These are phyloP conservation scores for Pseudomyrmex pallidus DNA, from an alignment of 1,140 invertebrate genomes.

Conservation along the genomic window DNA sequence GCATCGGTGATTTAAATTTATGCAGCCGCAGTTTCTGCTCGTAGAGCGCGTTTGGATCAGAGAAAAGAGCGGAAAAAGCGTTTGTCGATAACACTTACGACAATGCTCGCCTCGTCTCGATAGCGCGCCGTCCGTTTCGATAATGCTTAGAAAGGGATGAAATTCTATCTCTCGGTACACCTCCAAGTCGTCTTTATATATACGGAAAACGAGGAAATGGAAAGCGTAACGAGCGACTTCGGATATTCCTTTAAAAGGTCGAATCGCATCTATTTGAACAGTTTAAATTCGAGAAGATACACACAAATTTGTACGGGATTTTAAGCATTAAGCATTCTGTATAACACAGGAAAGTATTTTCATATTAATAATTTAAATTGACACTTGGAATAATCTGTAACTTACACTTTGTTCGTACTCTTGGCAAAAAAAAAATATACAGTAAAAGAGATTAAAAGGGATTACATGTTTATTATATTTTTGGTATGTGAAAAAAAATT, in stretches of 20 bases:
- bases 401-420: no score
- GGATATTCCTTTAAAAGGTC: slow-evolving; percentile 16
- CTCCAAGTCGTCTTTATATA: slow-evolving; percentile 6
- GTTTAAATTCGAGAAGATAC: slow-evolving; percentile 17
- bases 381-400: no score
- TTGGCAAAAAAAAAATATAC: no score
- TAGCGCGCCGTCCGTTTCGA: slow-evolving; percentile 49
- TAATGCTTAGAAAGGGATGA: slow-evolving; percentile 43
- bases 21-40: slow-evolving; percentile 43
- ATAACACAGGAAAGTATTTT: no score
- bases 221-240: slow-evolving; percentile 23
- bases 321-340: no score
- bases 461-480: background rate
- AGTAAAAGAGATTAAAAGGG: no score
- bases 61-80: slow-evolving; percentile 12
- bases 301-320: background rate
- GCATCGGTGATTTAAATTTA: slow-evolving; percentile 50
- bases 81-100: slow-evolving; percentile 56
- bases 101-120: slow-evolving; percentile 38
- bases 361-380: no score
- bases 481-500: background rate
- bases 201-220: slow-evolving; percentile 14
- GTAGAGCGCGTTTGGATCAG: background rate
- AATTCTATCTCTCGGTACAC: slow-evolving; percentile 43
- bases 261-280: background rate